Evolutionary conservation across 2,888 invertebrate species (phyloP).

Genomic region (Thereva unica): DNA sequence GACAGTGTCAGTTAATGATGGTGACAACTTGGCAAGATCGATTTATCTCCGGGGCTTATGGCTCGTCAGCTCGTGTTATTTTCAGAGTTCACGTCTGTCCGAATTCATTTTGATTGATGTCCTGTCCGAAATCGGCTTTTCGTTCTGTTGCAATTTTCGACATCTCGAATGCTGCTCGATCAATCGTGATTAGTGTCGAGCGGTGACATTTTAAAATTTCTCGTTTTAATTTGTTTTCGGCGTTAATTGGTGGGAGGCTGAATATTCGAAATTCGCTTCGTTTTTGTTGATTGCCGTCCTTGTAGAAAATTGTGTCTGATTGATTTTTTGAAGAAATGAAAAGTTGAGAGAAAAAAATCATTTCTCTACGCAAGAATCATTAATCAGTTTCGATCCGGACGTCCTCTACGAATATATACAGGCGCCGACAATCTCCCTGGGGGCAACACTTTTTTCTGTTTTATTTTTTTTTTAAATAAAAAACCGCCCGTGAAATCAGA

Average conservation of each 20-base stretch:
- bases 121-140: conserved; percentile 12
- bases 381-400: conserved; percentile 9
- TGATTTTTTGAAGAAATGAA: too few species aligned
- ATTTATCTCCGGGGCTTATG: neutral
- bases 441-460: too few species aligned
- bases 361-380: neutral
- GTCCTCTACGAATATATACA: neutral
- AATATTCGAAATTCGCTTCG: too few species aligned
- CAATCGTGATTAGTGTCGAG: conserved; percentile 1
- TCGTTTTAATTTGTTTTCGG: too few species aligned
- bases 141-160: neutral
- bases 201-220: too few species aligned
- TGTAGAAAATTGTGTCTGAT: too few species aligned
- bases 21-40: conserved; percentile 14
- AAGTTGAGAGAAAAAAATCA: too few species aligned
- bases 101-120: conserved; percentile 11
- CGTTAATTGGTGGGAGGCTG: too few species aligned
- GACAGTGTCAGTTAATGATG: conserved; percentile 6
- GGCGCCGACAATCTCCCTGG: conserved; percentile 14
- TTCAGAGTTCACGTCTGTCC: conserved; percentile 6
- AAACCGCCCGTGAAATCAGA: too few species aligned
- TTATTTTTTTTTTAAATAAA: too few species aligned
- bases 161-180: too few species aligned
- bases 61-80: neutral
- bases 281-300: too few species aligned